Evolutionary conservation across 2,888 invertebrate genomes (phyloP).

Genomic region (Lutraria lutraria): DNA sequence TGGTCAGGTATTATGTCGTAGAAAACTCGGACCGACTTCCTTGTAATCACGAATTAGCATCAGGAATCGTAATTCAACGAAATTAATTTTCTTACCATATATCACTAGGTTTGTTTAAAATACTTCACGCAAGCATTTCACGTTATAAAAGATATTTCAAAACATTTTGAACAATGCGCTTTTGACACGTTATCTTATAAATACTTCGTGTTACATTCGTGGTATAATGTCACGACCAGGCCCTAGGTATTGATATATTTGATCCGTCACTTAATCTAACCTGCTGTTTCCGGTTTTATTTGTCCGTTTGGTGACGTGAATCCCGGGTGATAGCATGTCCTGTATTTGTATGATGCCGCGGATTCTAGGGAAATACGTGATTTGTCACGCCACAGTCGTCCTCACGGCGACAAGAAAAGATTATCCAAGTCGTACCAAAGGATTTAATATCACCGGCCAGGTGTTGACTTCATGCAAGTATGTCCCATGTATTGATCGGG

Average conservation of each 20-base stretch:
- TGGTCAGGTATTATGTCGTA: too few species aligned
- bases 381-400: neutral
- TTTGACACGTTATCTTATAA: neutral
- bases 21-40: too few species aligned
- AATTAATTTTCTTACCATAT: too few species aligned
- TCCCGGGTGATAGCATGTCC: neutral
- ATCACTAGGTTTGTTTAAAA: too few species aligned
- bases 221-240: neutral
- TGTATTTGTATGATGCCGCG: neutral
- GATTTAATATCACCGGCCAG: neutral
- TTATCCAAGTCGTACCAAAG: neutral
- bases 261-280: neutral
- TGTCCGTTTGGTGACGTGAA: neutral
- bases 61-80: too few species aligned
- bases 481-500: neutral
- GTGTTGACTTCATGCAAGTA: neutral
- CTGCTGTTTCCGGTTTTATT: neutral
- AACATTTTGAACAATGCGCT: neutral
- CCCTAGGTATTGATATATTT: neutral
- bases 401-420: constrained; percentile 2
- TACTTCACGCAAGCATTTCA: too few species aligned
- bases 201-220: neutral
- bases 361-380: neutral
- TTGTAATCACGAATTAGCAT: too few species aligned
- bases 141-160: too few species aligned